Percentiles rank a stretch among this genome's conserved stretches.
These are phyloP conservation scores for Temnothorax nylanderi DNA, from an alignment of 1,140 invertebrate species.

Conservation along the genomic window DNA sequence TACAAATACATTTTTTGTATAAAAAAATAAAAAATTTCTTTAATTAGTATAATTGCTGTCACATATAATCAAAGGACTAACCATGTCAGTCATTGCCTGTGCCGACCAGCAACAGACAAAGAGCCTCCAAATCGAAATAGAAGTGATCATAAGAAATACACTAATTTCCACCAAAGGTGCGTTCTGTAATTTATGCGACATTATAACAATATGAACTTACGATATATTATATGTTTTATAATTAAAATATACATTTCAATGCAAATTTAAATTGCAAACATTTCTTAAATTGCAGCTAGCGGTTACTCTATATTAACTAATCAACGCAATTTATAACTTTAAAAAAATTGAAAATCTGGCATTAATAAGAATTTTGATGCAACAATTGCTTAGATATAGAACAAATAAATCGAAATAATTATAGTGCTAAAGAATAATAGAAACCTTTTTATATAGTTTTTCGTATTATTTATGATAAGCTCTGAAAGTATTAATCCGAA, in stretches of 20 bases:
- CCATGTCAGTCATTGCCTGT: conserved; percentile 29
- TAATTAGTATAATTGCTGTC: neutral
- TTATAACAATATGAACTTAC: neutral
- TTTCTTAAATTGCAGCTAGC: neutral
- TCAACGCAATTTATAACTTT: too few relatives aligned
- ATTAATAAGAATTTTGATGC: neutral
- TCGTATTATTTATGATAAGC: neutral
- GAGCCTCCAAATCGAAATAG: conserved; percentile 30
- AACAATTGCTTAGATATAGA: neutral
- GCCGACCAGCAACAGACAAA: conserved; percentile 42
- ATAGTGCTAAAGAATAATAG: neutral
- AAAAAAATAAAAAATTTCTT: neutral
- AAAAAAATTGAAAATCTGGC: too few relatives aligned
- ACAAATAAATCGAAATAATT: neutral
- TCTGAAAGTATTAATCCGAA: neutral
- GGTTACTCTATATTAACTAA: neutral
- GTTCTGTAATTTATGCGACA: conserved; percentile 9
- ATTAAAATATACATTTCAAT: neutral
- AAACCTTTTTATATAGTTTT: neutral
- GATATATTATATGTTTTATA: neutral
- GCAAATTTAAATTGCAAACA: neutral
- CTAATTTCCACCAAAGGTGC: neutral
- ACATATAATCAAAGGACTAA: neutral
- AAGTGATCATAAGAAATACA: conserved; percentile 22
- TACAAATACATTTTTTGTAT: neutral